These are phyloP conservation scores for Lasioglossum vierecki DNA, from an alignment of 2,888 invertebrate genomes.

Conservation along the genomic window DNA sequence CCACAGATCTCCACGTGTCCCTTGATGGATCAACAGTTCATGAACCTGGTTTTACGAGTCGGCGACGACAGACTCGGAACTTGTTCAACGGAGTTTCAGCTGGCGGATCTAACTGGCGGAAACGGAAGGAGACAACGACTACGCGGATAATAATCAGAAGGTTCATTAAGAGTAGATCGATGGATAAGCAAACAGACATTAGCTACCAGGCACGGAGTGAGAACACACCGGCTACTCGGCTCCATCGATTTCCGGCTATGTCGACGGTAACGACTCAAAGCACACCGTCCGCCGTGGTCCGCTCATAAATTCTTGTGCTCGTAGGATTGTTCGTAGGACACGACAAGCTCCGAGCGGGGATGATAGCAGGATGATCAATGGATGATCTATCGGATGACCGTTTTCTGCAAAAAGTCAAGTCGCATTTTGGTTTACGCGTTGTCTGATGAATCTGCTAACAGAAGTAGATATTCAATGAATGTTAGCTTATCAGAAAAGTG, in stretches of 20 bases:
- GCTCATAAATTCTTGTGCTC: constrained; percentile 54
- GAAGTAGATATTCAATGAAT: not conserved
- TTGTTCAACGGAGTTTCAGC: constrained; percentile 22
- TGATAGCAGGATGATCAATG: constrained; percentile 53
- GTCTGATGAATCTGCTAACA: not conserved
- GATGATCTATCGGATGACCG: constrained; percentile 12
- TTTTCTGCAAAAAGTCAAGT: not conserved
- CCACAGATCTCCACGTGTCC: constrained; percentile 11
- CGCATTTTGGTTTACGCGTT: not conserved
- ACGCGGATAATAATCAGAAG: constrained; percentile 59
- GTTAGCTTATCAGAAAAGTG: not conserved
- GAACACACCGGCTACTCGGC: constrained; percentile 35
- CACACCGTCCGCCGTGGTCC: constrained; percentile 31
- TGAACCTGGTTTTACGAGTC: not conserved
- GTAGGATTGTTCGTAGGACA: constrained; percentile 23
- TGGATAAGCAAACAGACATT: constrained; percentile 55
- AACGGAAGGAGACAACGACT: constrained; percentile 45
- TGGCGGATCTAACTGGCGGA: constrained; percentile 24
- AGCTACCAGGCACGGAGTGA: constrained; percentile 38
- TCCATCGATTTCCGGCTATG: constrained; percentile 65
- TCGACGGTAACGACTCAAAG: constrained; percentile 53
- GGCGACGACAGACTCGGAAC: not conserved
- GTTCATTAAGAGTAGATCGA: constrained; percentile 65
- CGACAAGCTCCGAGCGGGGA: not conserved
- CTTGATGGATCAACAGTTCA: constrained; percentile 2